Conservation (phyloP, 2,797 vertebrate species). For the Melopsittacus undulatus region DNA sequence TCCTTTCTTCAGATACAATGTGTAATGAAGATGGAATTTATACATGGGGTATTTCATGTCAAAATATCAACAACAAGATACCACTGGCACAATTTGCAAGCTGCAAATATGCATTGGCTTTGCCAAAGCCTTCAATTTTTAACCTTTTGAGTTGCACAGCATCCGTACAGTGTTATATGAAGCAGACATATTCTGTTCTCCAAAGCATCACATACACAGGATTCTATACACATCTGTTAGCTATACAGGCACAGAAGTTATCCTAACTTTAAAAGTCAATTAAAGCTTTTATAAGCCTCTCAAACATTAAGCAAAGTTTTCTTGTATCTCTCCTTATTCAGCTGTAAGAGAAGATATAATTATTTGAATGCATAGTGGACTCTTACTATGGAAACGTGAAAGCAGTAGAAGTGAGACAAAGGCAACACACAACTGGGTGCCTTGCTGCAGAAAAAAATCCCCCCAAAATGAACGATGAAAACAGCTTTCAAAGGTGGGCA, state of each 20-base stretch:
- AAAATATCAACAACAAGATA: not conserved
- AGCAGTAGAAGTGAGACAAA: not conserved
- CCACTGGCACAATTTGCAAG: not conserved
- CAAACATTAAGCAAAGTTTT: not conserved
- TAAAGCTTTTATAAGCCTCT: not conserved
- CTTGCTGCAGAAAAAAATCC: not conserved
- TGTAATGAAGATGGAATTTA: not conserved
- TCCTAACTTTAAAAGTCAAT: not conserved
- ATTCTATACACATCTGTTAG: not conserved
- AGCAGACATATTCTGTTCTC: not conserved
- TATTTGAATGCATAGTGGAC: not conserved
- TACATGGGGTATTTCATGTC: not conserved
- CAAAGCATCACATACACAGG: not conserved
- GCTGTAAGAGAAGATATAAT: not conserved
- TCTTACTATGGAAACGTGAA: not conserved
- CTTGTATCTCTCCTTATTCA: not conserved
- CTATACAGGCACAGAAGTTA: not conserved
- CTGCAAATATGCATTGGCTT: not conserved
- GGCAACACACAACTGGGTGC: not conserved
- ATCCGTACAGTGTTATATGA: not conserved
- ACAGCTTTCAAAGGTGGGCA: not conserved
- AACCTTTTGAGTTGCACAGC: not conserved
- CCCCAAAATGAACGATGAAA: not conserved
- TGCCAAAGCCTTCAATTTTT: not conserved
- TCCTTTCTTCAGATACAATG: not conserved